Evolutionary conservation across 2,888 invertebrate species (phyloP).

Genomic region (Habrosyne pyritoides): DNA sequence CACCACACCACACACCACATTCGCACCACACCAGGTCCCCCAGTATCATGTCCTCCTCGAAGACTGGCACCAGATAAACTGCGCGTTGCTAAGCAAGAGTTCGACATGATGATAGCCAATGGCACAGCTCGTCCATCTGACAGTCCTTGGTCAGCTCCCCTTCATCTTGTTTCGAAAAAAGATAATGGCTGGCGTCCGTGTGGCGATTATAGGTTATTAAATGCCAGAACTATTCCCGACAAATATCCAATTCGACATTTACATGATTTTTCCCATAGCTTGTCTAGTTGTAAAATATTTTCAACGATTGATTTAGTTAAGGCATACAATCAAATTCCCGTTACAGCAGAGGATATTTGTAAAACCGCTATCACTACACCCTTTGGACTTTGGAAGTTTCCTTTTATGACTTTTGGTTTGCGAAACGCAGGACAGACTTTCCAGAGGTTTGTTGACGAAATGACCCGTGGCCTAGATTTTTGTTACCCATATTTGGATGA

Average conservation of each 20-base stretch:
- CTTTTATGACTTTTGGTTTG: slow-evolving; percentile 22
- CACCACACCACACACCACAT: neutral
- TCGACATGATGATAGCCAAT: neutral
- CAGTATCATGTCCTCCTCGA: slow-evolving; percentile 10
- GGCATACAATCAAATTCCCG: no score
- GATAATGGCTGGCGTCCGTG: slow-evolving; percentile 28
- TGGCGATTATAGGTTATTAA: slow-evolving; percentile 37
- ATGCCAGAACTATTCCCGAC: slow-evolving; percentile 37
- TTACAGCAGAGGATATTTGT: slow-evolving; percentile 20
- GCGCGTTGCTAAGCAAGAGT: neutral
- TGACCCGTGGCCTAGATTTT: no score
- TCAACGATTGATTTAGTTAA: slow-evolving; percentile 45
- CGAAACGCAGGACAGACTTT: slow-evolving; percentile 46
- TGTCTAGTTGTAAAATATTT: slow-evolving; percentile 37
- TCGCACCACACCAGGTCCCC: slow-evolving; percentile 10
- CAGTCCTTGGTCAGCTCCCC: slow-evolving; percentile 42
- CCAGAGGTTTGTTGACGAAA: slow-evolving; percentile 50
- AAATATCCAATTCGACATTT: slow-evolving; percentile 48
- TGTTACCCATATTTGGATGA: no score
- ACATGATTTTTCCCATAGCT: slow-evolving; percentile 40
- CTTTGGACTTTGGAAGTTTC: slow-evolving; percentile 20
- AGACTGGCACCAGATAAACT: slow-evolving; percentile 11
- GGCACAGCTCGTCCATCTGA: slow-evolving; percentile 25
- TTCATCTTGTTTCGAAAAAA: slow-evolving; percentile 36
- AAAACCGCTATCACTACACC: slow-evolving; percentile 26